Conservation (phyloP, 2,888 invertebrate species). For the Pristionchus exspectatus region DNA sequence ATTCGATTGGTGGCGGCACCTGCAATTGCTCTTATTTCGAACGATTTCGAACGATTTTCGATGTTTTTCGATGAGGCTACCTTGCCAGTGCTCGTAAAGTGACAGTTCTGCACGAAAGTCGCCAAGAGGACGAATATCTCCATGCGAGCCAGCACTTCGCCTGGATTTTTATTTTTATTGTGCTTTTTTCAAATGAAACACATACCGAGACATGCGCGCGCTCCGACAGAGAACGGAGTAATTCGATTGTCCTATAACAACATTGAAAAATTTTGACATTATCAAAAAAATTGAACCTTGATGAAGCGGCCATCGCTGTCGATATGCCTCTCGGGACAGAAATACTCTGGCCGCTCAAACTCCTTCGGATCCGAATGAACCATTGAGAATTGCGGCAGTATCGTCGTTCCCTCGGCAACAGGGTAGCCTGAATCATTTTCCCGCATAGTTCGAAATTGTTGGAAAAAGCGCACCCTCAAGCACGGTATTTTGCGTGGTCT, state of each 20-base stretch:
- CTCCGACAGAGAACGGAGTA: constrained; percentile 45
- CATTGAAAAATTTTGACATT: background rate
- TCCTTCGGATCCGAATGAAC: constrained; percentile 31
- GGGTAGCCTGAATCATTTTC: background rate
- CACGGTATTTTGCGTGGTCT: background rate
- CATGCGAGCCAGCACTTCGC: constrained; percentile 22
- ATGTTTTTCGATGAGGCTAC: background rate
- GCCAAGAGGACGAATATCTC: constrained; percentile 15
- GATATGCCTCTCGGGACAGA: constrained; percentile 43
- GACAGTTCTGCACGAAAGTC: constrained; percentile 1
- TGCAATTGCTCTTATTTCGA: background rate
- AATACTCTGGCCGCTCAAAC: background rate
- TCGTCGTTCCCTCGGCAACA: background rate
- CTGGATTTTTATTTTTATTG: too few species aligned
- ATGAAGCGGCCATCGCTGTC: background rate
- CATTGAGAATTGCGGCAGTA: constrained; percentile 28
- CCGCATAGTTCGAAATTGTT: background rate
- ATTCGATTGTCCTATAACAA: background rate
- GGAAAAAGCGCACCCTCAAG: background rate
- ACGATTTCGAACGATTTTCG: background rate
- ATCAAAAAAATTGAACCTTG: constrained; percentile 16
- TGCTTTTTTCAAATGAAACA: too few species aligned
- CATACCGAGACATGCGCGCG: constrained; percentile 20
- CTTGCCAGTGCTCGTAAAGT: background rate
- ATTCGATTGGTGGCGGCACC: background rate